Percentiles rank a stretch among this genome's conserved stretches.
Conservation (phyloP, 1,140 invertebrate species). For the Drosophila leontia region DNA sequence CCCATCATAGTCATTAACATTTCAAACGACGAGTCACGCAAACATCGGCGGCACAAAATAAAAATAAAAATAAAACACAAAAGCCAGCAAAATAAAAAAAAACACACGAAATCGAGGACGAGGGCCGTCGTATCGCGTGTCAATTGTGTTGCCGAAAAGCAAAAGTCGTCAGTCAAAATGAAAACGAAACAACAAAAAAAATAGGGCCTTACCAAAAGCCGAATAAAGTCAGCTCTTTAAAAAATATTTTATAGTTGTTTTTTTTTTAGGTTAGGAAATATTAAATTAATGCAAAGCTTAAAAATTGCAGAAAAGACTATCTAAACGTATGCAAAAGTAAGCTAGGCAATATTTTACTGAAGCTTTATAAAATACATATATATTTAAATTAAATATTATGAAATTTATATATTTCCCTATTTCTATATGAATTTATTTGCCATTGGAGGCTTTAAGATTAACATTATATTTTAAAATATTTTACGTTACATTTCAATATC, state of each 20-base stretch:
- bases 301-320: no score
- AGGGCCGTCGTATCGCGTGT: slow-evolving; percentile 69
- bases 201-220: not conserved
- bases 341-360: no score
- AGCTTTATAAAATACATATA: no score
- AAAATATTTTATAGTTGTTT: not conserved
- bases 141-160: slow-evolving; percentile 72
- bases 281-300: not conserved
- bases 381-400: no score
- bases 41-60: slow-evolving; percentile 29
- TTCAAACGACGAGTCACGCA: slow-evolving; percentile 56
- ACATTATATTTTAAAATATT: no score
- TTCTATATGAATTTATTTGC: no score
- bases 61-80: slow-evolving; percentile 26
- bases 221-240: slow-evolving; percentile 11
- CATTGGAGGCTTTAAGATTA: no score
- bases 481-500: no score
- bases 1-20: slow-evolving; percentile 61
- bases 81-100: slow-evolving; percentile 14
- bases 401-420: no score
- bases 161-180: slow-evolving; percentile 66
- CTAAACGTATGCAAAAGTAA: not conserved
- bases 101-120: slow-evolving; percentile 5
- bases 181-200: slow-evolving; percentile 40
- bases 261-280: not conserved